Evolutionary conservation across 1,140 invertebrate genomes (phyloP), one percentile per base, ranked within the genome.

Genomic region (Pinna nobilis): DNA sequence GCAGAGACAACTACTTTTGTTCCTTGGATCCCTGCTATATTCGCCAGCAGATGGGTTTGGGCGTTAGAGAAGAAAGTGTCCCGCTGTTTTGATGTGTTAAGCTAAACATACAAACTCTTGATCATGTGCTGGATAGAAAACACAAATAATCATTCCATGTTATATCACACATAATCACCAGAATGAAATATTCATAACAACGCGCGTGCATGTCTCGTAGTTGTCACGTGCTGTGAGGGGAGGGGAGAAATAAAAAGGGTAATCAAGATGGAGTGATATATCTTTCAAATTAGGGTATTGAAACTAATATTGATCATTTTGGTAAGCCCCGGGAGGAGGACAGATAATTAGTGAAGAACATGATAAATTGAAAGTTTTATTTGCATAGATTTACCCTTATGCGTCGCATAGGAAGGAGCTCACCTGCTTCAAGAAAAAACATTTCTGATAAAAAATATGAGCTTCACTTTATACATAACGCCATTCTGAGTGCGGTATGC

Each of bases 321-420:
- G 25, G 59, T 30, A 37, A 41, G 44, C 33, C 59, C 59, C 59
- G 13, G 25, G 59, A 63, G 59, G 28, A 63, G 23, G 39, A 23
- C 9, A 23, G 59, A 63, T 63, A 63, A 63, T 63, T 63, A 63
- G 59, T 35, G 59, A 6, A 60, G 20, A 63, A 63, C 59, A 41
- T 63, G 39, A 63, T 63, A 63, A 63, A 63, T 63, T 63, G 35
- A 63, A 63, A 63, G 59, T 63, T 63, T 63, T 63, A 63, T 63
- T 41, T 32, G 20, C n/a, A 44, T 39, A 63, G 37, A 63, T 11
- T 63, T 32, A n/a, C 35, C 37, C 32, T 63, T 18, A 41, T 35
- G 59, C 20, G 59, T 41, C 23, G 32, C 37, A 32, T 25, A 18
- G n/a, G 18, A 15, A 41, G n/a, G 18, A 13, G 15, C 23, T 63